These are phyloP conservation scores for Calcarius lapponicus DNA, from an alignment of 2,797 vertebrate genomes.

Conservation along the genomic window DNA sequence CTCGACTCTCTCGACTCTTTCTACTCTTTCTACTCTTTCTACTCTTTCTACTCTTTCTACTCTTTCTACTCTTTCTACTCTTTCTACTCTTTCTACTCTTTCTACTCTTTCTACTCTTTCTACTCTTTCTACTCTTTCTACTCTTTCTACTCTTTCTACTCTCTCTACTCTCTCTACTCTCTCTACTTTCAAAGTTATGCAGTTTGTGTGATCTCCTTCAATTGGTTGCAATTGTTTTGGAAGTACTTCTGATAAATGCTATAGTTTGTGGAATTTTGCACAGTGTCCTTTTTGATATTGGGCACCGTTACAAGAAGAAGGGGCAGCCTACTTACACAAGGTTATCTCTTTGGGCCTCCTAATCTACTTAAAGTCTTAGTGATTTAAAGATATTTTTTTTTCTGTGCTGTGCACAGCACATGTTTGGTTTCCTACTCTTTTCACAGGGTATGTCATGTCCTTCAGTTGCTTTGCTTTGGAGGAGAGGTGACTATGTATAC, in stretches of 20 bases:
- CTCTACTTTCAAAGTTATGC: accelerated
- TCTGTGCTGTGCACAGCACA: neutral
- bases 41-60: no score
- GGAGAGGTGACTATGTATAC: neutral
- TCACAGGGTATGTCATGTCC: neutral
- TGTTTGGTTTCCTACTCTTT: neutral
- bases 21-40: no score
- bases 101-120: no score
- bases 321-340: accelerated
- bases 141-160: no score
- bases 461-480: neutral
- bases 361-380: neutral
- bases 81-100: no score
- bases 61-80: no score
- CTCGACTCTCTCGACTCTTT: no score
- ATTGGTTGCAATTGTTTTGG: neutral
- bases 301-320: neutral
- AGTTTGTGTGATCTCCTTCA: neutral
- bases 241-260: neutral
- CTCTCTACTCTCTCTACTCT: no score
- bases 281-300: neutral
- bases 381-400: neutral
- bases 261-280: neutral
- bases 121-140: no score
- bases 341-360: neutral